Evolutionary conservation across 2,888 invertebrate species (phyloP).

Genomic region (Phyllotreta striolata): DNA sequence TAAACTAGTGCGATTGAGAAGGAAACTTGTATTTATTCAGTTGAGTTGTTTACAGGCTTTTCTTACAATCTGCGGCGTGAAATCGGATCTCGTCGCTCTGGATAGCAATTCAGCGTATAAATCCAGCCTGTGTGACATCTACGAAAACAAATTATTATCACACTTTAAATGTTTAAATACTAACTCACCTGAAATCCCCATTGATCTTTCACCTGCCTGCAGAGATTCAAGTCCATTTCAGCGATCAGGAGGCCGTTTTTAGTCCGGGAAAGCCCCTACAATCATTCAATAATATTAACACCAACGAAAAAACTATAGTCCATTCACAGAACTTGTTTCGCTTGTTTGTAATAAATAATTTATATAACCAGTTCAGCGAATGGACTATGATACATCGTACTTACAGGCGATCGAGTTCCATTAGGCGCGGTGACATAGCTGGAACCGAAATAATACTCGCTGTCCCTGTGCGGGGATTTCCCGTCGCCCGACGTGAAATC

Average conservation of each 20-base stretch:
- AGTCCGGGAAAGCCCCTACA: slow-evolving; percentile 47
- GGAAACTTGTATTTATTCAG: slow-evolving; percentile 17
- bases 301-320: no score
- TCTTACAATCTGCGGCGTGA: slow-evolving; percentile 77
- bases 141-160: slow-evolving; percentile 30
- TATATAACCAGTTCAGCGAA: no score
- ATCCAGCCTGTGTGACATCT: slow-evolving; percentile 92
- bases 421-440: slow-evolving; percentile 94
- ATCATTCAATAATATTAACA: slow-evolving; percentile 8
- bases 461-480: slow-evolving; percentile 70
- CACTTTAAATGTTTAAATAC: background rate
- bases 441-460: slow-evolving; percentile 87
- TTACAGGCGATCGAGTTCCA: slow-evolving; percentile 87
- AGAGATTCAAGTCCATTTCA: slow-evolving; percentile 92
- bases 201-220: slow-evolving; percentile 89
- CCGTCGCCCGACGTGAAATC: slow-evolving; percentile 89
- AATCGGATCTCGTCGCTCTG: slow-evolving; percentile 76
- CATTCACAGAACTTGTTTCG: no score
- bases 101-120: slow-evolving; percentile 82
- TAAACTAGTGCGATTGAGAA: background rate
- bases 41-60: slow-evolving; percentile 51
- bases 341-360: no score
- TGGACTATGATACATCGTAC: no score
- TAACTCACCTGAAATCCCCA: slow-evolving; percentile 85
- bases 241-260: slow-evolving; percentile 79